phyloP scores from a whole-genome alignment of 1,140 invertebrate genomes.

The Trichoplusia ni region DNA sequence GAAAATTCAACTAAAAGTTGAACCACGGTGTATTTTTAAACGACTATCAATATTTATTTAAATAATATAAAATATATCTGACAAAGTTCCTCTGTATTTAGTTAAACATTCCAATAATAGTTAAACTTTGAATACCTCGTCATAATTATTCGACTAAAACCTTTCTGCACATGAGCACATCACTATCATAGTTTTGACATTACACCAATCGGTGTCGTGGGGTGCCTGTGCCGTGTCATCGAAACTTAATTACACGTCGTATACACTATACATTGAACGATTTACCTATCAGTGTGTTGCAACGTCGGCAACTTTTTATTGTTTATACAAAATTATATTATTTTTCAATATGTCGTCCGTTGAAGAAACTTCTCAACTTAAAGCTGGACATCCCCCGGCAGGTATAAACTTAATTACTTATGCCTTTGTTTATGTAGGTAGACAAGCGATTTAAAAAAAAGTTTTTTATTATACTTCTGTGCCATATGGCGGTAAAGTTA shows the following conservation, averaged over 20 bases:
- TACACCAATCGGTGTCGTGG: slow-evolving; percentile 10
- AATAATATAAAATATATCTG: no score
- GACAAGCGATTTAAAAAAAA: not conserved
- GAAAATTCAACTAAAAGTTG: no score
- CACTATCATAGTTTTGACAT: slow-evolving; percentile 31
- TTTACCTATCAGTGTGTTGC: slow-evolving; percentile 22
- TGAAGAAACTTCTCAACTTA: slow-evolving; percentile 86
- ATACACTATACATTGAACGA: slow-evolving; percentile 3
- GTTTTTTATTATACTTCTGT: not conserved
- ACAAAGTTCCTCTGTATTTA: no score
- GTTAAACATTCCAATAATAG: no score
- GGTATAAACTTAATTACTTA: slow-evolving; percentile 79
- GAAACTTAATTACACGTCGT: slow-evolving; percentile 26
- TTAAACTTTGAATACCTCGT: no score
- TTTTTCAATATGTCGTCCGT: slow-evolving; percentile 74
- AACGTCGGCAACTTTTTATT: slow-evolving; percentile 41
- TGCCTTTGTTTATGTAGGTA: slow-evolving; percentile 26
- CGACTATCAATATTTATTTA: no score
- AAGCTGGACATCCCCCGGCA: slow-evolving; percentile 92
- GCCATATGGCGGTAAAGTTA: not conserved
- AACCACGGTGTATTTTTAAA: no score
- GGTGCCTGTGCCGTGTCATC: slow-evolving; percentile 48
- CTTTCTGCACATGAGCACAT: not conserved
- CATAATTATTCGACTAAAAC: not conserved
- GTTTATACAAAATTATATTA: slow-evolving; percentile 32